phyloP scores from a whole-genome alignment of 2,888 invertebrate species.

The Halictus quadricinctus region DNA sequence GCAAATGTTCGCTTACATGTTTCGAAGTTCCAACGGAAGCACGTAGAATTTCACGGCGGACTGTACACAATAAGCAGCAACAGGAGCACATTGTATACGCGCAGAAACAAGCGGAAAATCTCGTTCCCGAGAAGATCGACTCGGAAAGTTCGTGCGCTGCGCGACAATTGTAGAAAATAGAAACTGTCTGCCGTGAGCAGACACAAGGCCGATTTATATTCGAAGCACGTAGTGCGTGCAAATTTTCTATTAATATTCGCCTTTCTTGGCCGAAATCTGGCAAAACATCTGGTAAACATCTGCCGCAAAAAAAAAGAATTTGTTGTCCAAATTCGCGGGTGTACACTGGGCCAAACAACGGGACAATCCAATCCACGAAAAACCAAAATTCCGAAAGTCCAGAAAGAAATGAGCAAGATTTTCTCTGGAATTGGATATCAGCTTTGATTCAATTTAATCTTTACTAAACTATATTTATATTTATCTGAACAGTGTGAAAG shows the following conservation, averaged over 20 bases:
- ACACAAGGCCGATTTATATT: not conserved
- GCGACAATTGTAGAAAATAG: not conserved
- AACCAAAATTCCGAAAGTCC: too few relatives aligned
- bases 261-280: not conserved
- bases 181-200: not conserved
- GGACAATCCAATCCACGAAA: too few relatives aligned
- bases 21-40: not conserved
- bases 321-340: not conserved
- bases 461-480: too few relatives aligned
- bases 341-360: too few relatives aligned
- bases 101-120: not conserved
- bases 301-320: not conserved
- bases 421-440: too few relatives aligned
- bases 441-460: too few relatives aligned
- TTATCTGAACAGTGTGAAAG: too few relatives aligned
- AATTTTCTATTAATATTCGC: not conserved
- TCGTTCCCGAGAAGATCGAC: constrained; percentile 6
- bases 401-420: too few relatives aligned
- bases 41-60: not conserved
- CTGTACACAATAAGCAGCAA: not conserved
- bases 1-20: not conserved
- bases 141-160: not conserved
- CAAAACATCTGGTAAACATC: not conserved
- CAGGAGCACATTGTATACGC: not conserved
- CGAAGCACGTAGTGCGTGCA: not conserved